A percentile compares a stretch with the other conserved stretches of the same genome.
phyloP scores from a whole-genome alignment of 2,888 invertebrate genomes.

The Cryptus viduatorius region DNA sequence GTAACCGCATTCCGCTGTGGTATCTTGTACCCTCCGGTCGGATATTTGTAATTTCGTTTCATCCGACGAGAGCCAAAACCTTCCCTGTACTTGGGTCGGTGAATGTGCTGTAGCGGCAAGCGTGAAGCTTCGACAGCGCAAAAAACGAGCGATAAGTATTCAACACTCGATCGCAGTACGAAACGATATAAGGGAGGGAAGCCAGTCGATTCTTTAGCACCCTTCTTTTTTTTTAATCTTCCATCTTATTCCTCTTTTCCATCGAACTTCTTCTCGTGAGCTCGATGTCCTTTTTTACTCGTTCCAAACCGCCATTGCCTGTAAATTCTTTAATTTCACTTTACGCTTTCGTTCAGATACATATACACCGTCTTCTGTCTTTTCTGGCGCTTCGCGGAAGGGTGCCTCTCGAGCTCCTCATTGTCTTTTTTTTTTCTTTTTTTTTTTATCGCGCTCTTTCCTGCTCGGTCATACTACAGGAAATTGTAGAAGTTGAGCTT shows the following conservation, averaged over 20 bases:
- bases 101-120: not conserved
- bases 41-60: conserved; percentile 49
- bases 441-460: conserved; percentile 1
- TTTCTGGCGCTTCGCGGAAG: not conserved
- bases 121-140: not conserved
- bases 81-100: not conserved
- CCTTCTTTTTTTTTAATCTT: not conserved
- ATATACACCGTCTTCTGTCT: not conserved
- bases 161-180: not conserved
- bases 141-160: conserved; percentile 20
- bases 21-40: not conserved
- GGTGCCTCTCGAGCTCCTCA: conserved; percentile 4
- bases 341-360: conserved; percentile 28
- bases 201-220: conserved; percentile 26
- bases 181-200: not conserved
- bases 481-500: conserved; percentile 12
- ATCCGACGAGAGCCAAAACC: conserved; percentile 4
- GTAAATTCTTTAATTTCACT: conserved; percentile 54
- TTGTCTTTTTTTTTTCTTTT: conserved; percentile 1
- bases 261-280: conserved; percentile 18
- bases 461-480: not conserved
- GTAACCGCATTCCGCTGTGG: conserved; percentile 22
- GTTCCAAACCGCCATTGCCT: conserved; percentile 13
- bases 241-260: not conserved
- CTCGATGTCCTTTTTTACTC: conserved; percentile 6